Evolutionary conservation across 2,888 invertebrate genomes (phyloP).

Genomic region (Drosophila mettleri): DNA sequence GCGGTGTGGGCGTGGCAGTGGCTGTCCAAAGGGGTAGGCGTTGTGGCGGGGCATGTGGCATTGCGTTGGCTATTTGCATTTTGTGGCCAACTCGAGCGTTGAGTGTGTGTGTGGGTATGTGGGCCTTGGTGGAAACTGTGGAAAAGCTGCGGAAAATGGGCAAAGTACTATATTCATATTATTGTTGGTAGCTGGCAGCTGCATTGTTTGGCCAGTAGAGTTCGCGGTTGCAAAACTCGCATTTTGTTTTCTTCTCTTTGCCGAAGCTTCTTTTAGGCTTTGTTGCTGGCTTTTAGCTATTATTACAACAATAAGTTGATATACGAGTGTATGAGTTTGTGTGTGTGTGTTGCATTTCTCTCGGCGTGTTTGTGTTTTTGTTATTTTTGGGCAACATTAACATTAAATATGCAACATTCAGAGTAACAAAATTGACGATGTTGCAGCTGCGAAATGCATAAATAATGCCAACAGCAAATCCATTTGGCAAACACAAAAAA

Average conservation of each 20-base stretch:
- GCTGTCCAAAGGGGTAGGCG: conserved; percentile 1
- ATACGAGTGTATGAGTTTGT: conserved; percentile 13
- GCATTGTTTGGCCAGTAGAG: conserved; percentile 46
- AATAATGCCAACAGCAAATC: conserved; percentile 50
- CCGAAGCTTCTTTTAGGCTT: conserved; percentile 38
- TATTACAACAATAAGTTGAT: conserved; percentile 29
- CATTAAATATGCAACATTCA: conserved; percentile 71
- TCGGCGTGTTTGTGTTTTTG: not conserved
- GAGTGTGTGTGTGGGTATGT: conserved; percentile 16
- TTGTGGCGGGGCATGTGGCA: conserved; percentile 10
- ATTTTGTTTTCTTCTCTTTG: conserved; percentile 15
- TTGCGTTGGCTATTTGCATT: conserved; percentile 60
- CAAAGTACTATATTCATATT: conserved; percentile 11
- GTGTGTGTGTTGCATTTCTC: conserved; percentile 1
- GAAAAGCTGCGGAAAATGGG: conserved; percentile 22
- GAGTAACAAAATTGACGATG: conserved; percentile 47
- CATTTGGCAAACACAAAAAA: conserved; percentile 48
- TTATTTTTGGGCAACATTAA: conserved; percentile 50
- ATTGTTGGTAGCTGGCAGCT: conserved; percentile 57
- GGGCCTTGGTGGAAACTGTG: conserved; percentile 27
- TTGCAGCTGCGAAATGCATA: conserved; percentile 54
- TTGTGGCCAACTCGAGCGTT: conserved; percentile 51
- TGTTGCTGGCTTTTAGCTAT: conserved; percentile 38
- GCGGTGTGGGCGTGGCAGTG: conserved; percentile 43
- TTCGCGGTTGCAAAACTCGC: conserved; percentile 24